A percentile compares a stretch with the other conserved stretches of the same genome.
phyloP scores from a whole-genome alignment of 2,797 vertebrate species.

The Megaceryle alcyon region DNA sequence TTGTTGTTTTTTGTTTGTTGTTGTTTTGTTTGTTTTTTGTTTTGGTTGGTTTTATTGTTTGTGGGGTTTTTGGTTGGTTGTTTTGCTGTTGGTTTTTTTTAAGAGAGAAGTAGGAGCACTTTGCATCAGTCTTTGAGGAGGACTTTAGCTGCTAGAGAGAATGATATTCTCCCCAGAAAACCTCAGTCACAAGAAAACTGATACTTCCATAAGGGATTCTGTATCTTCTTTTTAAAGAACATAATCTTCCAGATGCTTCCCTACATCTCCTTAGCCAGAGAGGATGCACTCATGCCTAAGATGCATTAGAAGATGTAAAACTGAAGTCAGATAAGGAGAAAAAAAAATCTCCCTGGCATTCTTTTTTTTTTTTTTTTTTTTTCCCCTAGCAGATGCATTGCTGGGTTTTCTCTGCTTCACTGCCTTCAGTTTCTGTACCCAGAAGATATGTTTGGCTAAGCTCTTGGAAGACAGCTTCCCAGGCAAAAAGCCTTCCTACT shows the following conservation, averaged over 20 bases:
- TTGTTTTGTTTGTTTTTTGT: too few species aligned
- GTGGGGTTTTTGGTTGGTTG: too few species aligned
- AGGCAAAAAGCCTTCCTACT: background rate
- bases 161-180: background rate
- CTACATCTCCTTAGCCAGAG: background rate
- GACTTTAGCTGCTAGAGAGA: background rate
- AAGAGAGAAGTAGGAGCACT: background rate
- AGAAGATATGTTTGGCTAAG: slow-evolving; percentile 11
- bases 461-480: slow-evolving; percentile 15
- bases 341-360: background rate
- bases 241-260: background rate
- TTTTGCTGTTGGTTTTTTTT: background rate
- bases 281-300: background rate
- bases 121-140: background rate
- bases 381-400: background rate
- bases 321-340: slow-evolving; percentile 2
- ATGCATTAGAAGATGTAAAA: slow-evolving; percentile 17
- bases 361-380: background rate
- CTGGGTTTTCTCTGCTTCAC: slow-evolving; percentile 24
- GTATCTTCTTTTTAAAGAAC: slow-evolving; percentile 18
- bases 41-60: background rate
- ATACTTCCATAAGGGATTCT: background rate
- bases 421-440: background rate
- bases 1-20: too few species aligned
- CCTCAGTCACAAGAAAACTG: background rate